Base-by-base conservation (phyloP, 2,888 invertebrate species). In the Tipula confusa region DNA sequence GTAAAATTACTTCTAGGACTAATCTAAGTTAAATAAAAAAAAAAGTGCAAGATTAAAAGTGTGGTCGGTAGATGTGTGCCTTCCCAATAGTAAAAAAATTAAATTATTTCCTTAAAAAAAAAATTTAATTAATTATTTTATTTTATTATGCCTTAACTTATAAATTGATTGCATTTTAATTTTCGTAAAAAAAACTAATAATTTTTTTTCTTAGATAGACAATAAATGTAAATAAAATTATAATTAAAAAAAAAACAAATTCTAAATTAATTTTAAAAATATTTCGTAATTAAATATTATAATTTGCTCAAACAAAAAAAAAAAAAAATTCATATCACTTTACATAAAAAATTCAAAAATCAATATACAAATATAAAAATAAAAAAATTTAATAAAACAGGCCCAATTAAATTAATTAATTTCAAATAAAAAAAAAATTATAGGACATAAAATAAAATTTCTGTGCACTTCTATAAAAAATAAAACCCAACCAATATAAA, bases 11-110 rank as follows among this genome's bases (percentile, higher is more conserved):
- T 80, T 80, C 29, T 29, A 80, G 80, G 29, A 80, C 15, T 80
- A 80, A 29, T 29, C 31, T 80, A 80, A 80, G 29, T 7, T 29
- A 80, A 13, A 29, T 29, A 80, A 80, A 79, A 28, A 80, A n/a
- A 29, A 80, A 29, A 4, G 80, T 31, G 31, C 7, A n/a, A 80
- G 29, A 29, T 15, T 80, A 80, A 80, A n/a, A 29, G n/a, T 29
- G 29, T 29, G 80, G 80, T 80, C 24, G 80, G 80, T 80, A 80
- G 80, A 80, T 15, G 80, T 15, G 80, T 80, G 80, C 80, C 29
- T 80, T 29, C 80, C 80, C 64, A 64, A 9, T 64, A 24, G 9
- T 24, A 64, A 24, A 24, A 24, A 24, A 64, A 64, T 24, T 9
- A 33, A 33, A 64, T 64, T 64, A 64, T 6, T 64, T 64, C 11